phyloP scores from a whole-genome alignment of 2,797 vertebrate species.

The Apogon hyalosoma region DNA sequence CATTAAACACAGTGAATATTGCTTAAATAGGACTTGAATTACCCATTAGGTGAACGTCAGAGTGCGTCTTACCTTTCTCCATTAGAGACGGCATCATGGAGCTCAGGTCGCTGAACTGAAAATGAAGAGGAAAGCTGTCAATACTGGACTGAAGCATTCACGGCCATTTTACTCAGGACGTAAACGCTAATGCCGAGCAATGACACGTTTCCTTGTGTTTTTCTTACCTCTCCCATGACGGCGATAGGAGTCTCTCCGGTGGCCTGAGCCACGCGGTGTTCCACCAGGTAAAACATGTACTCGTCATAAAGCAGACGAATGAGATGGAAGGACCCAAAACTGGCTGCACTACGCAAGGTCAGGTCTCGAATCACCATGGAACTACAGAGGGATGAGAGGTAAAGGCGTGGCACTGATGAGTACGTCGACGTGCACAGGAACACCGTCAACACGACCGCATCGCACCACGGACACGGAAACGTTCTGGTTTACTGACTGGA shows the following conservation, averaged over 20 bases:
- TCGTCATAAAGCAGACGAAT: slow-evolving; percentile 98
- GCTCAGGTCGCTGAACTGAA: slow-evolving; percentile 93
- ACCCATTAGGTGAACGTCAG: too few species aligned
- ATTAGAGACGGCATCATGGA: slow-evolving; percentile 91
- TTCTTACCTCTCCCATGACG: slow-evolving; percentile 97
- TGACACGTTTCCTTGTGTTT: too few species aligned
- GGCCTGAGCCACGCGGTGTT: slow-evolving; percentile 94
- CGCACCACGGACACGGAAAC: too few species aligned
- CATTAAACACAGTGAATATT: too few species aligned
- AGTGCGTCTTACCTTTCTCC: slow-evolving; percentile 88
- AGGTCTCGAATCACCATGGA: slow-evolving; percentile 99
- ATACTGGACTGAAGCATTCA: neutral
- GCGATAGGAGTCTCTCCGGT: slow-evolving; percentile 97
- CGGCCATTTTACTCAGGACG: too few species aligned
- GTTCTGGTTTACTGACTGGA: too few species aligned
- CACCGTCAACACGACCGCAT: too few species aligned
- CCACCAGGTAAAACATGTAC: slow-evolving; percentile 99
- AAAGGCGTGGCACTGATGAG: neutral
- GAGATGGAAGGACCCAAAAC: slow-evolving; percentile 97
- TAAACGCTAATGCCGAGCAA: too few species aligned
- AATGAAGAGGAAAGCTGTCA: slow-evolving; percentile 39
- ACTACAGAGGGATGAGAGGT: slow-evolving; percentile 69
- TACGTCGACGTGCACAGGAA: too few species aligned
- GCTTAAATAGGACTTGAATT: too few species aligned
- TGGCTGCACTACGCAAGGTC: slow-evolving; percentile 95